phyloP scores from a whole-genome alignment of 2,888 invertebrate species.

The Thalpophila matura region DNA sequence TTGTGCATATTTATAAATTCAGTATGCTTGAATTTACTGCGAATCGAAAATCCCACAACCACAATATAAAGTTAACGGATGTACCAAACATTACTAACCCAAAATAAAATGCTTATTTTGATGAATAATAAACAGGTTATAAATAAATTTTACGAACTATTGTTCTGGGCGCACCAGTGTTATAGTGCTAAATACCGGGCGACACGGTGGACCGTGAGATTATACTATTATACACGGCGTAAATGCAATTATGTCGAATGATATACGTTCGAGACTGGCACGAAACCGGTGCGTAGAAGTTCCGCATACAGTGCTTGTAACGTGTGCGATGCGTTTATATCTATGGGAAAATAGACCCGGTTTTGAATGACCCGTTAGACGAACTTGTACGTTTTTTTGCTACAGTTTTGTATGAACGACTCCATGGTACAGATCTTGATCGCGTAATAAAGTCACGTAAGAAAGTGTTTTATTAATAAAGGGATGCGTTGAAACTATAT shows the following conservation, averaged over 20 bases:
- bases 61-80: background rate
- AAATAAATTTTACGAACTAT: conserved; percentile 50
- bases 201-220: conserved; percentile 51
- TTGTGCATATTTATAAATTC: background rate
- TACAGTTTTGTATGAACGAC: conserved; percentile 23
- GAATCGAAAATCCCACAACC: background rate
- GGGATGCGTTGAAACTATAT: background rate
- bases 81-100: conserved; percentile 10
- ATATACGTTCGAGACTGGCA: conserved; percentile 62
- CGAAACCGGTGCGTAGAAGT: conserved; percentile 70
- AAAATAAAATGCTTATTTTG: conserved; percentile 40
- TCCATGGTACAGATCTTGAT: background rate
- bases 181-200: conserved; percentile 39
- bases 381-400: conserved; percentile 32
- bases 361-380: conserved; percentile 55
- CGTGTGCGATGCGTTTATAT: conserved; percentile 66
- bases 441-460: background rate
- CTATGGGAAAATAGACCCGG: conserved; percentile 71
- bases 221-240: conserved; percentile 42
- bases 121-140: conserved; percentile 50
- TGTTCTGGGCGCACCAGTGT: conserved; percentile 43
- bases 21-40: background rate
- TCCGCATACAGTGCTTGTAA: conserved; percentile 72
- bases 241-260: conserved; percentile 65
- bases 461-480: too few species aligned